Evolutionary conservation across 2,113 vertebrate species (phyloP).

Genomic region (Clarias macrocephalus): DNA sequence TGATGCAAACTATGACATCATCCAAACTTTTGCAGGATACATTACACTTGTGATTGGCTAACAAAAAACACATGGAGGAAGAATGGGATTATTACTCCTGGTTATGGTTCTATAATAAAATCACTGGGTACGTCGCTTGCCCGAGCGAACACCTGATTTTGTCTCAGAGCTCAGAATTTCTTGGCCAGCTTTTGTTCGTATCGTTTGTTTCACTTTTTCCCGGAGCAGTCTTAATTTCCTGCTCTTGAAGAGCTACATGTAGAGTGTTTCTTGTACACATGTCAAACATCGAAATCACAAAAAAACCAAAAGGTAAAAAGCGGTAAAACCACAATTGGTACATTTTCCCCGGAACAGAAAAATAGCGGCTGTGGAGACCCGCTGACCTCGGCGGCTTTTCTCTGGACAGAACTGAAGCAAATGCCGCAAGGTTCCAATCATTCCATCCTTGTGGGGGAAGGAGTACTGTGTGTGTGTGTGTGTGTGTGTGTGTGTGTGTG

Average conservation of each 20-base stretch:
- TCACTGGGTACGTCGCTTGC: background rate
- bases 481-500: constrained; percentile 21
- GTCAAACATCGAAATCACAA: constrained; percentile 16
- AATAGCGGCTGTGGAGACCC: background rate
- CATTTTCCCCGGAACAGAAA: constrained; percentile 26
- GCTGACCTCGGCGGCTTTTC: constrained; percentile 43
- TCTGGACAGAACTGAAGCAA: constrained; percentile 55
- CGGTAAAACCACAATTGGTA: constrained; percentile 3
- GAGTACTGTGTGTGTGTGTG: background rate
- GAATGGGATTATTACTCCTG: background rate
- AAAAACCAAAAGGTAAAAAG: background rate
- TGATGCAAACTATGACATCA: background rate
- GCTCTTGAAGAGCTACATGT: background rate
- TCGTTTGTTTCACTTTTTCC: background rate
- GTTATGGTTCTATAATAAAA: background rate
- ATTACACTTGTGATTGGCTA: background rate
- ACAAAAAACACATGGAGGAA: background rate
- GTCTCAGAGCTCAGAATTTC: background rate
- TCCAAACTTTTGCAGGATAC: background rate
- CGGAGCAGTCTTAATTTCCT: background rate
- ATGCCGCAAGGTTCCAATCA: constrained; percentile 69
- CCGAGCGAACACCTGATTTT: background rate
- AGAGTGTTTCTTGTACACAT: background rate
- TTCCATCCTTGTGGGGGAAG: constrained; percentile 55
- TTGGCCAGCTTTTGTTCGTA: background rate